These are phyloP conservation scores for Bettongia penicillata DNA, from an alignment of 2,113 vertebrate species.

Conservation along the genomic window DNA sequence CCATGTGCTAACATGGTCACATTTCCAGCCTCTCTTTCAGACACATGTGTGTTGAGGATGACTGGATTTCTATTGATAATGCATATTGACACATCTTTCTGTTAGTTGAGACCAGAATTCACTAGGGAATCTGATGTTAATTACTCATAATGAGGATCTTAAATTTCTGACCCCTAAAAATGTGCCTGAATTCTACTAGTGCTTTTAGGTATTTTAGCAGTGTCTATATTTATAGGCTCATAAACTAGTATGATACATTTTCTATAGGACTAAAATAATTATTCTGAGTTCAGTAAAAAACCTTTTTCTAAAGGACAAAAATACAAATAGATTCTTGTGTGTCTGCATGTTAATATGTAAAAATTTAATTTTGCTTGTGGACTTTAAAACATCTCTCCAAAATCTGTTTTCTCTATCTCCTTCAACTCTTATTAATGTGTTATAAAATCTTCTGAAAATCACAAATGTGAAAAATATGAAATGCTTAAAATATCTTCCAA, in stretches of 20 bases:
- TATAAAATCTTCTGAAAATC: slow-evolving; percentile 1
- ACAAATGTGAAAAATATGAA: slow-evolving; percentile 11
- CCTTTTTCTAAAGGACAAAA: slow-evolving; percentile 18
- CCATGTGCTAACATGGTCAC: slow-evolving; percentile 56
- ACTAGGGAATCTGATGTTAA: slow-evolving; percentile 75
- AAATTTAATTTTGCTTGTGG: slow-evolving; percentile 25
- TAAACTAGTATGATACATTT: slow-evolving; percentile 24
- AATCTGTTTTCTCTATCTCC: slow-evolving; percentile 17
- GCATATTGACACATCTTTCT: slow-evolving; percentile 74
- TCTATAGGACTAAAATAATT: neutral
- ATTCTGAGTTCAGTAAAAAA: slow-evolving; percentile 33
- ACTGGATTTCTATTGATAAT: slow-evolving; percentile 73
- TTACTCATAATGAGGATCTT: slow-evolving; percentile 80
- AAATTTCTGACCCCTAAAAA: slow-evolving; percentile 75
- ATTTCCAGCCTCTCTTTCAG: slow-evolving; percentile 34
- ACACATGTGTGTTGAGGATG: slow-evolving; percentile 55
- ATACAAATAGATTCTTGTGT: slow-evolving; percentile 1
- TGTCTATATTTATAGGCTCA: slow-evolving; percentile 57
- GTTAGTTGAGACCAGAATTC: slow-evolving; percentile 74
- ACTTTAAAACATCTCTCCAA: slow-evolving; percentile 27
- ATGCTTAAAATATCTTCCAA: neutral
- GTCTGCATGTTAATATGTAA: slow-evolving; percentile 8
- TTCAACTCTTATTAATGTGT: neutral
- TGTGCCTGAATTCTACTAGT: slow-evolving; percentile 70
- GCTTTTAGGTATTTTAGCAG: slow-evolving; percentile 69